phyloP scores from a whole-genome alignment of 1,140 invertebrate species.

The Lordiphosa clarofinis region DNA sequence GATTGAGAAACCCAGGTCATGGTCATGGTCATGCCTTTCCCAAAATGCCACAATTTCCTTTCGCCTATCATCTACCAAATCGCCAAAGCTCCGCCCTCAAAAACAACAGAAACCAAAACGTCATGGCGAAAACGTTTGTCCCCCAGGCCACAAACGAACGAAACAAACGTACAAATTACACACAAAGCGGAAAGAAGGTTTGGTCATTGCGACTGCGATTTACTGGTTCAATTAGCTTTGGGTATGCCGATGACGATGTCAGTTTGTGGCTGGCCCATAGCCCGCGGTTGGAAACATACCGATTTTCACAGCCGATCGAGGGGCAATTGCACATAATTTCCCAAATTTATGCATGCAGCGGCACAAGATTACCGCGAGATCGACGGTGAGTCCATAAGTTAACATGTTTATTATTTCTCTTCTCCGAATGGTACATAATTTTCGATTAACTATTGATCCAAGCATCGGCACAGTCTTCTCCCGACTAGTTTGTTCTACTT shows the following conservation, averaged over 20 bases:
- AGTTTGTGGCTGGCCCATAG: constrained; percentile 44
- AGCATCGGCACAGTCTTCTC: constrained; percentile 20
- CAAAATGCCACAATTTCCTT: not conserved
- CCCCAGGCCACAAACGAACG: constrained; percentile 20
- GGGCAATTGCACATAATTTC: constrained; percentile 55
- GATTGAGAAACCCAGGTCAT: no score
- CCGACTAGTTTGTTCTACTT: constrained; percentile 23
- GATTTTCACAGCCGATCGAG: constrained; percentile 24
- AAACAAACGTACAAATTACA: constrained; percentile 22
- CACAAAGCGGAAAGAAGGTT: constrained; percentile 17
- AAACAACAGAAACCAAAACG: constrained; percentile 24
- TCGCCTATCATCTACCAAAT: not conserved
- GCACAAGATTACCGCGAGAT: constrained; percentile 45
- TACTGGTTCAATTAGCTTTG: constrained; percentile 67
- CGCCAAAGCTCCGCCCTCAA: constrained; percentile 7
- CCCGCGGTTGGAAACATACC: constrained; percentile 23
- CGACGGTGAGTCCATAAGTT: constrained; percentile 46
- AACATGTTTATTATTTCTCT: constrained; percentile 54
- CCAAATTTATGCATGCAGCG: constrained; percentile 55
- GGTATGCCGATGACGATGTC: constrained; percentile 19
- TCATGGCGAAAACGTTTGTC: constrained; percentile 27
- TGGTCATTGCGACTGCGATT: constrained; percentile 42
- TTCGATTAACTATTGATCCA: constrained; percentile 53
- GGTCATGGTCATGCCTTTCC: not conserved
- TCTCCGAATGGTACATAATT: constrained; percentile 53